Evolutionary conservation across 2,888 invertebrate species (phyloP).

Genomic region (Meiosimyza decipiens): DNA sequence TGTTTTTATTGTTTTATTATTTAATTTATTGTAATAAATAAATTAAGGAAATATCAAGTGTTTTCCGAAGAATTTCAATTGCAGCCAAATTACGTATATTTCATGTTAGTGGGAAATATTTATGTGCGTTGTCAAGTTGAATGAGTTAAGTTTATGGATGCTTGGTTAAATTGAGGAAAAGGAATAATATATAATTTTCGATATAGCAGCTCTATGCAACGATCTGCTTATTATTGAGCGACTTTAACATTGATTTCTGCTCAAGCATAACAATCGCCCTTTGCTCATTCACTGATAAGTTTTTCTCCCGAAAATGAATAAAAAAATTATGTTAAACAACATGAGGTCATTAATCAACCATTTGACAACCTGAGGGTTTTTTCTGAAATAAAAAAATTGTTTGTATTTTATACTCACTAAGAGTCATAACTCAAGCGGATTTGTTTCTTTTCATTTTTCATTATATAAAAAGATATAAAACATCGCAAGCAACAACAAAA

Average conservation of each 20-base stretch:
- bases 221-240: too few relatives aligned
- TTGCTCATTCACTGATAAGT: too few relatives aligned
- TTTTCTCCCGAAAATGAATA: too few relatives aligned
- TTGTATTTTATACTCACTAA: constrained; percentile 6
- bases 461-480: constrained; percentile 8
- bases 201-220: too few relatives aligned
- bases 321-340: neutral
- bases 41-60: constrained; percentile 20
- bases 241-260: too few relatives aligned
- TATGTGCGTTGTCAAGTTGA: too few relatives aligned
- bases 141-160: too few relatives aligned
- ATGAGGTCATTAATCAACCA: constrained; percentile 13
- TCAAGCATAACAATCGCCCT: too few relatives aligned
- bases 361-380: constrained; percentile 14
- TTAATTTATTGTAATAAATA: constrained; percentile 28
- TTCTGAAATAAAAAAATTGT: neutral
- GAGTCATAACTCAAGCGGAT: constrained; percentile 17
- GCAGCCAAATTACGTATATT: constrained; percentile 18
- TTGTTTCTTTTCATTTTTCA: neutral
- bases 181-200: too few relatives aligned
- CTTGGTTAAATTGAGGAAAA: too few relatives aligned
- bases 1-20: constrained; percentile 15
- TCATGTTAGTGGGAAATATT: neutral
- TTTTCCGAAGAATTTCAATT: constrained; percentile 19
- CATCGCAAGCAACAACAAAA: constrained; percentile 1